These are phyloP conservation scores for Stichodactyla mertensii DNA, from an alignment of 64 coral and sea anemone species.

Conservation along the genomic window DNA sequence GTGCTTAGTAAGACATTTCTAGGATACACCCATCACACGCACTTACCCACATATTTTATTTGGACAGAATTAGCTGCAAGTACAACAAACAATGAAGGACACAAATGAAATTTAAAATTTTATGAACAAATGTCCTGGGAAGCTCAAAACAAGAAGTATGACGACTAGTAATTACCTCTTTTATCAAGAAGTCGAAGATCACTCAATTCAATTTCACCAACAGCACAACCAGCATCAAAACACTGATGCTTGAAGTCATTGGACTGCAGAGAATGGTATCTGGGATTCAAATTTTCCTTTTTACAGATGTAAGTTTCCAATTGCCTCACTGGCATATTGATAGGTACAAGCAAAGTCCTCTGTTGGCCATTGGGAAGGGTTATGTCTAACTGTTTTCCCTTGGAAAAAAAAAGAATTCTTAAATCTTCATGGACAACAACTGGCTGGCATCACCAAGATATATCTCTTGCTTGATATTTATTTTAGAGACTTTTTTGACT, in stretches of 20 bases:
- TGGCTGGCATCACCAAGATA: too few relatives aligned
- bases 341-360: slow-evolving; percentile 51
- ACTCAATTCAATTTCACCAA: slow-evolving; percentile 44
- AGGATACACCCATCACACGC: too few relatives aligned
- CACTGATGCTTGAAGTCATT: slow-evolving; percentile 82
- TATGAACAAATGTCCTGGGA: neutral
- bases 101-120: too few relatives aligned
- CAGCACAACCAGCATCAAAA: slow-evolving; percentile 40
- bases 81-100: too few relatives aligned
- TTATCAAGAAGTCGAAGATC: slow-evolving; percentile 83
- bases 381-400: slow-evolving; percentile 68
- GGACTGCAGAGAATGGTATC: slow-evolving; percentile 68
- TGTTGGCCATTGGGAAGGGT: slow-evolving; percentile 47
- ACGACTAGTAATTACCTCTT: slow-evolving; percentile 45
- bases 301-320: slow-evolving; percentile 51
- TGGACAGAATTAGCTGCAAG: too few relatives aligned
- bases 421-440: neutral
- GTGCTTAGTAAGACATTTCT: too few relatives aligned
- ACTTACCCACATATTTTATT: too few relatives aligned
- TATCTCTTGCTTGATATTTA: too few relatives aligned
- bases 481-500: too few relatives aligned
- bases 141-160: neutral
- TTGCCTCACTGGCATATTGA: slow-evolving; percentile 62
- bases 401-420: neutral
- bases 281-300: slow-evolving; percentile 57